A percentile compares a stretch with the other conserved stretches of the same genome.
phyloP scores from a whole-genome alignment of 2,113 vertebrate genomes.

The Apodemus speciosus region DNA sequence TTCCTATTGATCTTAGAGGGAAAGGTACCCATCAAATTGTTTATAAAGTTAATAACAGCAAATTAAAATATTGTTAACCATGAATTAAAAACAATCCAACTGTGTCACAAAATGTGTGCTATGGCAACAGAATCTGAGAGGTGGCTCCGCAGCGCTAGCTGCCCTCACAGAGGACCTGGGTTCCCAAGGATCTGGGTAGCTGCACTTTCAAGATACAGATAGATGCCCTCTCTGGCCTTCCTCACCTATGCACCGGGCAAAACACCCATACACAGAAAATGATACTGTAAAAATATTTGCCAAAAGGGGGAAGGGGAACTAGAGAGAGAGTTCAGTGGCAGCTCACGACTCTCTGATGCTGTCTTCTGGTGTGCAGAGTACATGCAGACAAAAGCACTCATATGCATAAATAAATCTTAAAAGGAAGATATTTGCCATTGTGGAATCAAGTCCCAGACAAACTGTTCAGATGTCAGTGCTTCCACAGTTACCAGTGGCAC shows the following conservation, averaged over 20 bases:
- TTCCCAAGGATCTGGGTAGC: neutral
- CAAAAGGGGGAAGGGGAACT: too few relatives aligned
- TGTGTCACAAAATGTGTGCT: constrained; percentile 15
- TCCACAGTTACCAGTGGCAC: constrained; percentile 13
- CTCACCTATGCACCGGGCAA: neutral
- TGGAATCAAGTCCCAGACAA: constrained; percentile 2
- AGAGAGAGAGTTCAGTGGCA: too few relatives aligned
- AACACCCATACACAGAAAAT: neutral
- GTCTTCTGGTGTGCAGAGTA: too few relatives aligned
- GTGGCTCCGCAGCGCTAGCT: neutral
- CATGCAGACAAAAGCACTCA: neutral
- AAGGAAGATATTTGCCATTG: neutral
- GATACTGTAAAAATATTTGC: neutral
- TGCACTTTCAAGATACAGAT: neutral
- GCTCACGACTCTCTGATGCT: too few relatives aligned
- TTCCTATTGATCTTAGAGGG: constrained; percentile 8
- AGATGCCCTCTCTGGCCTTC: neutral
- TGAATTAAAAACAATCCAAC: constrained; percentile 7
- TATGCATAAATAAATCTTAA: too few relatives aligned
- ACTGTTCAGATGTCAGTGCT: neutral
- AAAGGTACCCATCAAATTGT: constrained; percentile 28
- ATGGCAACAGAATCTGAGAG: neutral
- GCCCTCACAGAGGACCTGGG: neutral
- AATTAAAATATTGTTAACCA: constrained; percentile 38
- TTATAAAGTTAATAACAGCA: constrained; percentile 33